Percentiles rank a stretch among this genome's conserved stretches.
phyloP scores from a whole-genome alignment of 2,888 invertebrate genomes.

The Brachylomia viminalis region DNA sequence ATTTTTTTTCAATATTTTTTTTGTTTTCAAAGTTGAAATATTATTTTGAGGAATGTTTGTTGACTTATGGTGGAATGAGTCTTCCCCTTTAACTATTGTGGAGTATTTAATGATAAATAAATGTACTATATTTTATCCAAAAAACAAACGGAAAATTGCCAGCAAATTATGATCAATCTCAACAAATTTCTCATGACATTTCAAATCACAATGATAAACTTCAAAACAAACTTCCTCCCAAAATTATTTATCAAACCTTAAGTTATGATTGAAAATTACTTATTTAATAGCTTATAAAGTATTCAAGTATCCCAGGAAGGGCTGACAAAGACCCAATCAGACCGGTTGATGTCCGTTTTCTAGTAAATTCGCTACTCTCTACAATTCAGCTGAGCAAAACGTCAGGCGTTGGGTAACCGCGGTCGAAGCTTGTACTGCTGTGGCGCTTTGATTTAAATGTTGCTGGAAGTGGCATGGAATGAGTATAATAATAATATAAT shows the following conservation, averaged over 20 bases:
- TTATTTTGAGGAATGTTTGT: conserved; percentile 28
- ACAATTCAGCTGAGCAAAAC: conserved; percentile 63
- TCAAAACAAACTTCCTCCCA: not conserved
- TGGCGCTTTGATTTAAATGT: conserved; percentile 14
- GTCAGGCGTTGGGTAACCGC: conserved; percentile 67
- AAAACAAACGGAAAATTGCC: no score
- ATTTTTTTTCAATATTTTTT: conserved; percentile 32
- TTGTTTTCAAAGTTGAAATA: conserved; percentile 33
- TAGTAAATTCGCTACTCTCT: conserved; percentile 60
- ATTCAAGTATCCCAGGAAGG: conserved; percentile 32
- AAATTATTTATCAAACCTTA: conserved; percentile 13
- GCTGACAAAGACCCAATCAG: conserved; percentile 64
- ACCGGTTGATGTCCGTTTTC: conserved; percentile 58
- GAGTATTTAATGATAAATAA: not conserved
- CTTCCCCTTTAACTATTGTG: not conserved
- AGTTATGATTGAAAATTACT: conserved; percentile 52
- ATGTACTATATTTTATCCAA: no score
- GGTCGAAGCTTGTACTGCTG: conserved; percentile 56
- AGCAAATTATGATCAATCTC: no score
- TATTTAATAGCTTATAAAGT: conserved; percentile 42
- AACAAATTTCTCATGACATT: no score
- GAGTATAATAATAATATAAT: no score
- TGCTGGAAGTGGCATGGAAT: conserved; percentile 47
- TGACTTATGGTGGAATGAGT: conserved; percentile 18
- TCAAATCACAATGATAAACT: conserved; percentile 13